phyloP scores from a whole-genome alignment of 2,888 invertebrate genomes.

The Plagodis pulveraria region DNA sequence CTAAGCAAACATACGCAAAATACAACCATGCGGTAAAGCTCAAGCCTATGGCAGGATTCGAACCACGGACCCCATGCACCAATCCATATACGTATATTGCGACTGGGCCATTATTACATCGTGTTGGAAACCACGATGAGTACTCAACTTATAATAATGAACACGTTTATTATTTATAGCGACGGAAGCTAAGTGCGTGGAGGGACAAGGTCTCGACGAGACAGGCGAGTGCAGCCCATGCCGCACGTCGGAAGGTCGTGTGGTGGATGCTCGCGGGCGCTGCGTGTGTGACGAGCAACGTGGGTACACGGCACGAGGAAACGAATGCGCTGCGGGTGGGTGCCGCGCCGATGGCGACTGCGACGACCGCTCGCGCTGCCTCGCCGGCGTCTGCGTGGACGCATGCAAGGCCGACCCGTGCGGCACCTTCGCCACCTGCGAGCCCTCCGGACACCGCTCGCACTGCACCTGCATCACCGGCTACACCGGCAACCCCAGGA shows the following conservation, averaged over 20 bases:
- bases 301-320: constrained; percentile 91
- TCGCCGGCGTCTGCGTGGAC: constrained; percentile 91
- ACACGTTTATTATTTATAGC: constrained; percentile 44
- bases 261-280: constrained; percentile 90
- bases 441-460: constrained; percentile 90
- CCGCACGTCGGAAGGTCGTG: constrained; percentile 88
- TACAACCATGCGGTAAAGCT: too few relatives aligned
- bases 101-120: too few relatives aligned
- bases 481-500: constrained; percentile 90
- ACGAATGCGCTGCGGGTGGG: constrained; percentile 91
- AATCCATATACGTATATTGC: not conserved
- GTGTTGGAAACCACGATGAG: not conserved
- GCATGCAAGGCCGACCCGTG: constrained; percentile 91
- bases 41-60: too few relatives aligned
- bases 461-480: constrained; percentile 91
- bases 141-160: not conserved
- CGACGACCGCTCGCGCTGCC: constrained; percentile 90
- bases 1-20: too few relatives aligned
- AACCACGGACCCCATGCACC: too few relatives aligned
- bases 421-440: constrained; percentile 91
- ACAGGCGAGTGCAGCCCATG: constrained; percentile 92
- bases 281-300: constrained; percentile 93
- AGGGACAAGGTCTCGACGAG: constrained; percentile 90
- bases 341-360: constrained; percentile 91
- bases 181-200: constrained; percentile 89